Percentiles rank a stretch among this genome's conserved stretches.
phyloP scores from a whole-genome alignment of 2,888 invertebrate genomes.

The Cheilosia scutellata region DNA sequence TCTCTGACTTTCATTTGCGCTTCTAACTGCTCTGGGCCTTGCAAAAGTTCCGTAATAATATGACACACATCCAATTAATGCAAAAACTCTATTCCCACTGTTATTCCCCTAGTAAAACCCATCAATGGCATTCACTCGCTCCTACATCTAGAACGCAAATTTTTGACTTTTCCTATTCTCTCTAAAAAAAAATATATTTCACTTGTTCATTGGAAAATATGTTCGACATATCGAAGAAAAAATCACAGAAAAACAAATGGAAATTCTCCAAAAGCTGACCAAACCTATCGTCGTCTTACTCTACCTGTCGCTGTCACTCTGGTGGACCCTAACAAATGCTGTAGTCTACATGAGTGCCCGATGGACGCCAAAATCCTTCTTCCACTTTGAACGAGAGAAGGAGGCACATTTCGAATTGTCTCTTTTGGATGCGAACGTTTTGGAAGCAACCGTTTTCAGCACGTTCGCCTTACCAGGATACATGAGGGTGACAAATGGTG shows the following conservation, averaged over 20 bases:
- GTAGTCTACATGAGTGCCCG: slow-evolving; percentile 68
- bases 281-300: slow-evolving; percentile 65
- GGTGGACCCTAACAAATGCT: slow-evolving; percentile 74
- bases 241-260: slow-evolving; percentile 15
- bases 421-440: slow-evolving; percentile 26
- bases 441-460: slow-evolving; percentile 77
- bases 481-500: slow-evolving; percentile 63
- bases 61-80: too few species aligned
- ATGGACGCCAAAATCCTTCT: slow-evolving; percentile 77
- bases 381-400: slow-evolving; percentile 67
- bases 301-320: slow-evolving; percentile 76
- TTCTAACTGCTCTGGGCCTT: too few species aligned
- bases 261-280: slow-evolving; percentile 11
- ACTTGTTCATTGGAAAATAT: slow-evolving; percentile 26
- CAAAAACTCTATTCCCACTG: too few species aligned
- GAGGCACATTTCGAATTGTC: slow-evolving; percentile 26
- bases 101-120: too few species aligned
- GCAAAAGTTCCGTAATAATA: too few species aligned
- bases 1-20: too few species aligned
- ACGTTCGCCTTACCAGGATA: slow-evolving; percentile 77
- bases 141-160: too few species aligned
- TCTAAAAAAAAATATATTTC: not conserved
- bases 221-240: slow-evolving; percentile 26
- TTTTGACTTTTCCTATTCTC: not conserved
- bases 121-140: too few species aligned